A percentile compares a stretch with the other conserved stretches of the same genome.
These are phyloP conservation scores for Condylostylus longicornis DNA, from an alignment of 1,140 invertebrate genomes.

Conservation along the genomic window DNA sequence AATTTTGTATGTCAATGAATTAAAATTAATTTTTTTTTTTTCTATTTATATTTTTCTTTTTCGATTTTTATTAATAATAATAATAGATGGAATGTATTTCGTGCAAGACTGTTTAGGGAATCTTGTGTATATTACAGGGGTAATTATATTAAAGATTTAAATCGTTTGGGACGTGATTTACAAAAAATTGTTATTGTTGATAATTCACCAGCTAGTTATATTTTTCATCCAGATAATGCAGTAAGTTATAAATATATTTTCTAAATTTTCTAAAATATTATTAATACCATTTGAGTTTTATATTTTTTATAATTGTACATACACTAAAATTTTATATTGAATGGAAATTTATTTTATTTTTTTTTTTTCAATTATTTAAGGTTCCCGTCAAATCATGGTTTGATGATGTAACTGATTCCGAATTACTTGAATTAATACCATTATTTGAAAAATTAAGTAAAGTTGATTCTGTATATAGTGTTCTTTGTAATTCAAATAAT, in stretches of 20 bases:
- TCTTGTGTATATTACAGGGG: slow-evolving; percentile 99
- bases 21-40: background rate
- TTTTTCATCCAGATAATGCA: slow-evolving; percentile 99
- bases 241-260: slow-evolving; percentile 46
- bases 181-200: slow-evolving; percentile 96
- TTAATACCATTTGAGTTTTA: background rate
- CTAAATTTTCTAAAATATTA: background rate
- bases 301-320: background rate
- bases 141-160: slow-evolving; percentile 99
- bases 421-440: slow-evolving; percentile 86
- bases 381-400: slow-evolving; percentile 96
- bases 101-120: slow-evolving; percentile 92
- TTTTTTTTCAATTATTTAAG: slow-evolving; percentile 38
- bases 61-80: no score
- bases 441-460: slow-evolving; percentile 90
- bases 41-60: slow-evolving; percentile 4
- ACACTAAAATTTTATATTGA: no score
- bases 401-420: slow-evolving; percentile 90
- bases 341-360: background rate
- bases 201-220: slow-evolving; percentile 98
- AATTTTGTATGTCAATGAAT: background rate
- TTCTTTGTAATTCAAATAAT: slow-evolving; percentile 74
- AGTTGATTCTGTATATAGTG: slow-evolving; percentile 85
- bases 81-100: slow-evolving; percentile 96
- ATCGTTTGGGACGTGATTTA: slow-evolving; percentile 89